Evolutionary conservation across 53 echinoderm and acorn worm genomes (phyloP).

Genomic region (Holothuria leucospilota): DNA sequence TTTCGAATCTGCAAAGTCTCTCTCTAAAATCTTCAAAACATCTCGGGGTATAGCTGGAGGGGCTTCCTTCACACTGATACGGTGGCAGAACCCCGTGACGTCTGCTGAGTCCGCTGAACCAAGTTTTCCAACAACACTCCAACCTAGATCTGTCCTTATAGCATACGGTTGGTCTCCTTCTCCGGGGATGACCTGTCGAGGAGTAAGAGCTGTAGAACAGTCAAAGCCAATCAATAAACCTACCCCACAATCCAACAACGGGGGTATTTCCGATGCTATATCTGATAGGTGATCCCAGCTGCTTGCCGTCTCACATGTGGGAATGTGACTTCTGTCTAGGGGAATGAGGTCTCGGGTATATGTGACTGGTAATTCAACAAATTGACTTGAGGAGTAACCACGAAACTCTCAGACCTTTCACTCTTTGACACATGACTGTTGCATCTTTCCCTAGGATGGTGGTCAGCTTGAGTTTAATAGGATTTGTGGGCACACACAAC

Average conservation of each 20-base stretch:
- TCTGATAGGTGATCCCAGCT: conserved; percentile 48
- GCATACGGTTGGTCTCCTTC: conserved; percentile 52
- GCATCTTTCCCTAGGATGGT: conserved; percentile 24
- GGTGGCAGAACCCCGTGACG: conserved; percentile 36
- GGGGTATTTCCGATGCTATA: conserved; percentile 28
- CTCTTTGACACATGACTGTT: conserved; percentile 19
- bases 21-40: conserved; percentile 53
- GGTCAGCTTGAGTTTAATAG: no score
- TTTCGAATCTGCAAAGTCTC: conserved; percentile 43
- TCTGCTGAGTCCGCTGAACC: not conserved
- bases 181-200: conserved; percentile 38
- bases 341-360: conserved; percentile 72
- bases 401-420: conserved; percentile 15
- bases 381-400: conserved; percentile 41
- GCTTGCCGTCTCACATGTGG: conserved; percentile 45
- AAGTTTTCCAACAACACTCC: conserved; percentile 58
- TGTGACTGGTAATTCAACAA: conserved; percentile 48
- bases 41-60: conserved; percentile 41
- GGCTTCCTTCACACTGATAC: conserved; percentile 50
- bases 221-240: conserved; percentile 50
- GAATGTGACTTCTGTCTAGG: conserved; percentile 48
- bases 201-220: conserved; percentile 8
- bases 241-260: conserved; percentile 63
- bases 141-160: conserved; percentile 66
- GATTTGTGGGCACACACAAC: no score